Evolutionary conservation across 1,140 invertebrate genomes (phyloP).

Genomic region (Trachymyrmex cornetzi): DNA sequence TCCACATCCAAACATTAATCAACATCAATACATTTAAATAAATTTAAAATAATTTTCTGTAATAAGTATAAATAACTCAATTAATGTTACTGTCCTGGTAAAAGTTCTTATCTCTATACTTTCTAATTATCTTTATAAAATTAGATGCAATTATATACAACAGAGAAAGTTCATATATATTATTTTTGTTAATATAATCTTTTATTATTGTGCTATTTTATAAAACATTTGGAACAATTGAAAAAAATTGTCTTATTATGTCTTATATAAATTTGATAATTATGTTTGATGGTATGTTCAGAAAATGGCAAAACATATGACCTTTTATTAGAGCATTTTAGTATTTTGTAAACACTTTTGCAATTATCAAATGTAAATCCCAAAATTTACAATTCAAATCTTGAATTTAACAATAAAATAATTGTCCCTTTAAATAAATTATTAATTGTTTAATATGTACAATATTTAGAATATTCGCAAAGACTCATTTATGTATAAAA

Average conservation of each 20-base stretch:
- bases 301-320: conserved; percentile 12
- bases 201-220: background rate
- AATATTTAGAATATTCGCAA: background rate
- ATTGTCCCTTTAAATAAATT: conserved; percentile 7
- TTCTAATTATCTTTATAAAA: background rate
- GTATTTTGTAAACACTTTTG: conserved; percentile 22
- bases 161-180: background rate
- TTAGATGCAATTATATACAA: background rate
- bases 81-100: background rate
- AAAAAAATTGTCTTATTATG: background rate
- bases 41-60: conserved; percentile 31
- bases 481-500: background rate
- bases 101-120: background rate
- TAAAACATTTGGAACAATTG: background rate
- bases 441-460: background rate
- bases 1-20: conserved; percentile 40
- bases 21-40: conserved; percentile 8
- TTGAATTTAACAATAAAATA: background rate
- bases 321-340: background rate
- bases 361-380: conserved; percentile 2
- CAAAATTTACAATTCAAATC: background rate
- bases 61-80: conserved; percentile 17
- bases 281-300: background rate
- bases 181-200: conserved; percentile 6
- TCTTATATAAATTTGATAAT: background rate